Evolutionary conservation across 2,113 vertebrate genomes (phyloP).

Genomic region (Solenodon paradoxus): DNA sequence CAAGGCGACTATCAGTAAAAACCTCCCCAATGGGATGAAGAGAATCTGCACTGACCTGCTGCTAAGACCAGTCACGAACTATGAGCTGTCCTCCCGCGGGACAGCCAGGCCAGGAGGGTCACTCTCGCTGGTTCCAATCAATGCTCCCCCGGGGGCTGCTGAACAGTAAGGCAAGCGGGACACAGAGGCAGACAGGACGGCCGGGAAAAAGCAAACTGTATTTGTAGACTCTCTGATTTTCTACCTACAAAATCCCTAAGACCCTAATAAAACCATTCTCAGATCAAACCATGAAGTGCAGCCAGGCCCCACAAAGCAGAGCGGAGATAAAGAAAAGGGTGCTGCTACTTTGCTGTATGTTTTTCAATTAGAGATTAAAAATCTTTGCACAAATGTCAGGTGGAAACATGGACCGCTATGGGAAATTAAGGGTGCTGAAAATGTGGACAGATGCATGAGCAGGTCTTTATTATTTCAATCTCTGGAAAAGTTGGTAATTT

Average conservation of each 20-base stretch:
- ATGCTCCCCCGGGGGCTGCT: fast-evolving
- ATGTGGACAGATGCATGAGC: fast-evolving
- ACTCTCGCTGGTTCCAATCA: fast-evolving
- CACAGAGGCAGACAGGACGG: fast-evolving
- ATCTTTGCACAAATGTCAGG: not conserved
- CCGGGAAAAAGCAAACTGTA: not conserved
- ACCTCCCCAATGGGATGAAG: not conserved
- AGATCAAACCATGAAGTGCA: not conserved
- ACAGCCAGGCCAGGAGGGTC: not conserved
- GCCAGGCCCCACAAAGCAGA: not conserved
- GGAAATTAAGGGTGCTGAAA: not conserved
- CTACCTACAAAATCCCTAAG: not conserved
- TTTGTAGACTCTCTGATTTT: not conserved
- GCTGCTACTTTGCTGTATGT: too few relatives aligned
- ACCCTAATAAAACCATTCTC: not conserved
- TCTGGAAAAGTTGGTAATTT: not conserved
- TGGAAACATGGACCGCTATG: not conserved
- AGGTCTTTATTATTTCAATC: not conserved
- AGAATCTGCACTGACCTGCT: too few relatives aligned
- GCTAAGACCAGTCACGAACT: too few relatives aligned
- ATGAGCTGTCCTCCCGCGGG: too few relatives aligned
- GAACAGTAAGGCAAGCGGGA: not conserved
- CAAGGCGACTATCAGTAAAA: not conserved
- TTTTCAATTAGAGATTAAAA: not conserved
- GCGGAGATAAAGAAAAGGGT: too few relatives aligned